Percentiles rank a stretch among this genome's conserved stretches.
Conservation (phyloP, 2,113 vertebrate species). For the Cyanoderma ruficeps region DNA sequence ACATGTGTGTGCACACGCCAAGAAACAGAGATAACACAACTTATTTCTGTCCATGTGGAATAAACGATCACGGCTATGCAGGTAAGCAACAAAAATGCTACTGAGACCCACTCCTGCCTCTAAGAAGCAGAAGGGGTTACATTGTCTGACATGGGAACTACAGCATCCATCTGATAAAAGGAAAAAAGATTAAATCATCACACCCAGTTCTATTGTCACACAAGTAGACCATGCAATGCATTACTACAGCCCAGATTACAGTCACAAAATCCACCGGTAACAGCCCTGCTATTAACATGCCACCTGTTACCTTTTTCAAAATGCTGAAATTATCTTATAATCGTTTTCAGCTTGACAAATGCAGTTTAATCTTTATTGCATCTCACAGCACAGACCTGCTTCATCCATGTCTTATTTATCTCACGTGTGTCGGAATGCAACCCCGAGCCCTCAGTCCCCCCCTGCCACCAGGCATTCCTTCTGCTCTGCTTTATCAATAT, state of each 20-base stretch:
- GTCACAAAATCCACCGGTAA: slow-evolving; percentile 41
- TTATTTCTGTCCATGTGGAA: background rate
- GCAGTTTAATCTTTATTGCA: slow-evolving; percentile 56
- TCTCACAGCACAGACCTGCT: slow-evolving; percentile 30
- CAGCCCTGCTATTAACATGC: slow-evolving; percentile 58
- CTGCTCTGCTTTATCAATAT: slow-evolving; percentile 53
- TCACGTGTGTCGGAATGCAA: slow-evolving; percentile 49
- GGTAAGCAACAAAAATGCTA: background rate
- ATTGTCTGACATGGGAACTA: background rate
- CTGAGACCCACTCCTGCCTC: background rate
- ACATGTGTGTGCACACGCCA: background rate
- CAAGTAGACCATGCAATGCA: slow-evolving; percentile 34
- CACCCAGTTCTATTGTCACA: slow-evolving; percentile 49
- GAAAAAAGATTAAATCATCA: slow-evolving; percentile 50
- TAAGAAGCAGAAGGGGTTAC: background rate
- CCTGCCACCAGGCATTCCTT: slow-evolving; percentile 47
- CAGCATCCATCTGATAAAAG: slow-evolving; percentile 21
- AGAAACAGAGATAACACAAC: background rate
- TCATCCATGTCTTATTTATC: slow-evolving; percentile 38
- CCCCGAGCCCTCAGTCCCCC: slow-evolving; percentile 38
- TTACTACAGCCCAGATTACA: slow-evolving; percentile 5
- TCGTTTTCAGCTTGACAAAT: slow-evolving; percentile 36
- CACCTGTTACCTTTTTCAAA: slow-evolving; percentile 67
- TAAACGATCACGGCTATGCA: background rate
- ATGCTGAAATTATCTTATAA: slow-evolving; percentile 40